Percentiles rank a stretch among this genome's conserved stretches.
Evolutionary conservation across 1,140 invertebrate species (phyloP).

Genomic region (Caenorhabditis elegans): DNA sequence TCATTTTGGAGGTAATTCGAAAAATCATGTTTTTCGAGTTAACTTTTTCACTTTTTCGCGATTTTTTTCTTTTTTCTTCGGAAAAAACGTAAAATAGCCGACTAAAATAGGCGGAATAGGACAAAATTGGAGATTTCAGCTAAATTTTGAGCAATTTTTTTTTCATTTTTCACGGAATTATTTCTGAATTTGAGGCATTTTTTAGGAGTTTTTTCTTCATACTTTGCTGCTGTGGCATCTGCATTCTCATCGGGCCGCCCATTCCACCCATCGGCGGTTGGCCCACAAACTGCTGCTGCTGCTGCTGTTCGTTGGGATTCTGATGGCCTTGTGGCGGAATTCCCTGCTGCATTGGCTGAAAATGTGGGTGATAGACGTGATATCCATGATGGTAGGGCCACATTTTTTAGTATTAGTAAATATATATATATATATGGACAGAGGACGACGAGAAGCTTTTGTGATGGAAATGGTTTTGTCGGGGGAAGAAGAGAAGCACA

Average conservation of each 20-base stretch:
- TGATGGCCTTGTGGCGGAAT: neutral
- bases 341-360: slow-evolving; percentile 19
- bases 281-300: neutral
- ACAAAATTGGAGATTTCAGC: too few relatives aligned
- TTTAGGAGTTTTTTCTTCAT: too few relatives aligned
- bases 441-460: neutral
- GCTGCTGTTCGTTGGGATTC: neutral
- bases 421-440: neutral
- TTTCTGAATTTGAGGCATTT: too few relatives aligned
- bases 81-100: too few relatives aligned
- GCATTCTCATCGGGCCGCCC: slow-evolving; percentile 13
- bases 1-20: too few relatives aligned
- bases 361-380: neutral
- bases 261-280: slow-evolving; percentile 5
- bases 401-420: neutral
- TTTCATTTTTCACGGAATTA: too few relatives aligned
- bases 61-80: too few relatives aligned
- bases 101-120: too few relatives aligned
- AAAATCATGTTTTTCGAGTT: too few relatives aligned
- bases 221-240: neutral
- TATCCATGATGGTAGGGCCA: neutral
- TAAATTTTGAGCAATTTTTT: too few relatives aligned
- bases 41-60: too few relatives aligned
- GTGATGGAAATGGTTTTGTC: neutral
- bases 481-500: neutral